Evolutionary conservation across 64 coral and sea anemone species (phyloP).

Genomic region (Actinia tenebrosa): DNA sequence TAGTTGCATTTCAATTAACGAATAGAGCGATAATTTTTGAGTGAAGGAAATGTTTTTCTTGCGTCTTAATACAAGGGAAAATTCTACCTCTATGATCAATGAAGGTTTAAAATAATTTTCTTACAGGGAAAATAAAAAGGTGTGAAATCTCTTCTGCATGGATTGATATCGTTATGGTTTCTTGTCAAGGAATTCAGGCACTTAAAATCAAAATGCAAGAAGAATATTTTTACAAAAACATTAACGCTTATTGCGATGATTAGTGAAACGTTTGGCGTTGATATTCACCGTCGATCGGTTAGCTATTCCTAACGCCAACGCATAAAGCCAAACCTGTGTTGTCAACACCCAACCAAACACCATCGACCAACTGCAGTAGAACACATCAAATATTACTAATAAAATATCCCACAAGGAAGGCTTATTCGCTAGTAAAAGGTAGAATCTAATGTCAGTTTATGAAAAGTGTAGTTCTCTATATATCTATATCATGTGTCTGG

Average conservation of each 20-base stretch:
- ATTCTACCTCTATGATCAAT: background rate
- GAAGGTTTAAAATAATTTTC: background rate
- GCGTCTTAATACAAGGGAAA: background rate
- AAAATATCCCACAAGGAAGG: background rate
- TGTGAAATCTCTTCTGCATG: background rate
- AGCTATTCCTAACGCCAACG: constrained; percentile 9
- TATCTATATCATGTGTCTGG: background rate
- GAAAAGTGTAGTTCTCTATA: background rate
- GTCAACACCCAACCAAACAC: constrained; percentile 3
- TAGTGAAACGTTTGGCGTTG: background rate
- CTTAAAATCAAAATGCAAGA: background rate
- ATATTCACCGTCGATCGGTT: constrained; percentile 5
- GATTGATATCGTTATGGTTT: background rate
- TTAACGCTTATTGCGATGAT: background rate
- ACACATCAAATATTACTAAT: background rate
- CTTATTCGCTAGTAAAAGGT: background rate
- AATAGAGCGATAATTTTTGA: background rate
- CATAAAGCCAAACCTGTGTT: background rate
- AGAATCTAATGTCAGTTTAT: background rate
- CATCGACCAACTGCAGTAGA: background rate
- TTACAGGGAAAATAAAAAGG: background rate
- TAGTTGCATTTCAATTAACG: background rate
- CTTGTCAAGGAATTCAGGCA: background rate
- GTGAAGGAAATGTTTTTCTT: background rate
- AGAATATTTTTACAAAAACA: background rate